phyloP scores from a whole-genome alignment of 2,113 vertebrate genomes.

The Xiphophorus couchianus region DNA sequence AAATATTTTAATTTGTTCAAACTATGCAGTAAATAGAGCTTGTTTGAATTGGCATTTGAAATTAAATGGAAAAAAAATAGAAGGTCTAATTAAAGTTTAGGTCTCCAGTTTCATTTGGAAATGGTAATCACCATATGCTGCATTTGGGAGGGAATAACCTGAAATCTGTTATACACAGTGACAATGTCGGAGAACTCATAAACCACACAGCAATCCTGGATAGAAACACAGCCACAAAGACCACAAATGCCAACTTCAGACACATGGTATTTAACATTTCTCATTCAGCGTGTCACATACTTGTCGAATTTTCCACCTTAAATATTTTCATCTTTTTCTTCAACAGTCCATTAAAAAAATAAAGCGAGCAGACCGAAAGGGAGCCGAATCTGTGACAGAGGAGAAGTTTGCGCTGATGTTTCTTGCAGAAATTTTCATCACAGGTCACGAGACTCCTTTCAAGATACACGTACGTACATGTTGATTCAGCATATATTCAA shows the following conservation, averaged over 20 bases:
- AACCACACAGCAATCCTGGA: conserved; percentile 90
- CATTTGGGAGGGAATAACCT: conserved; percentile 1
- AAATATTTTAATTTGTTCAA: too few relatives aligned
- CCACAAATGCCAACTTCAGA: conserved; percentile 90
- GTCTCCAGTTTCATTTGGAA: background rate
- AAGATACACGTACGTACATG: conserved; percentile 76
- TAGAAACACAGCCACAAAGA: conserved; percentile 85
- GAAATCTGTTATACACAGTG: conserved; percentile 74
- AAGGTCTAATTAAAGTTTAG: background rate
- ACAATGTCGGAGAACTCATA: conserved; percentile 92
- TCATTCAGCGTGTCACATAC: background rate
- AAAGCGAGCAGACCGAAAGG: conserved; percentile 94
- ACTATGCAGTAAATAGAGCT: background rate
- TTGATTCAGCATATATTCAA: too few relatives aligned
- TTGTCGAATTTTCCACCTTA: background rate
- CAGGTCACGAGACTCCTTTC: conserved; percentile 80
- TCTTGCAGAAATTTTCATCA: conserved; percentile 83
- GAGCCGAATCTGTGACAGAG: conserved; percentile 95
- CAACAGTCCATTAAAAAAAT: conserved; percentile 94
- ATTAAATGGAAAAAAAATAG: background rate
- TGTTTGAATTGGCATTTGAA: background rate
- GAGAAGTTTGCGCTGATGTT: conserved; percentile 96
- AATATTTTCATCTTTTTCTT: background rate
- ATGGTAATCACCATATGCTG: accelerated
- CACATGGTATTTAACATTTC: conserved; percentile 85